A percentile compares a stretch with the other conserved stretches of the same genome.
Evolutionary conservation across 2,797 vertebrate species (phyloP).

Genomic region (Gymnodraco acuticeps): DNA sequence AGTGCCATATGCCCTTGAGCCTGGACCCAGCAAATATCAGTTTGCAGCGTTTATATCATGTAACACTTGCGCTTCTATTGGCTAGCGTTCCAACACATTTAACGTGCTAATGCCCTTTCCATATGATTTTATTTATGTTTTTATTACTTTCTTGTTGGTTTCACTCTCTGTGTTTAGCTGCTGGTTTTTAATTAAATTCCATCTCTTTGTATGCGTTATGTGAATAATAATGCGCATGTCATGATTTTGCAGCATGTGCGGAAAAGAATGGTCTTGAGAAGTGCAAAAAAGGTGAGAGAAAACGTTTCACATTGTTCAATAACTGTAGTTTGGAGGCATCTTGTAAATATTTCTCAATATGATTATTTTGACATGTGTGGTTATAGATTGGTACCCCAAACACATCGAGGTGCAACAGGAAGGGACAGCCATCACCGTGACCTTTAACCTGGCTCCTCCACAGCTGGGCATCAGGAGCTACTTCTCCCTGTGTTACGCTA

Average conservation of each 20-base stretch:
- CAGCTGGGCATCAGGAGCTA: constrained; percentile 79
- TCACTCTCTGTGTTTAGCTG: no score
- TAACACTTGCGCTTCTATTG: no score
- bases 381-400: constrained; percentile 86
- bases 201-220: no score
- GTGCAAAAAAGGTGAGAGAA: constrained; percentile 81
- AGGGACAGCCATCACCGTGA: constrained; percentile 73
- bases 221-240: background rate
- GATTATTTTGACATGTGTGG: background rate
- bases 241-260: constrained; percentile 79
- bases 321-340: background rate
- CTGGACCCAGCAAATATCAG: no score
- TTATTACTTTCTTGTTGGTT: no score
- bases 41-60: no score
- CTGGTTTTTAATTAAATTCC: no score
- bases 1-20: no score
- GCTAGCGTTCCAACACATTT: no score
- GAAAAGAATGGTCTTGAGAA: constrained; percentile 82
- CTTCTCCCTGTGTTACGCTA: constrained; percentile 79
- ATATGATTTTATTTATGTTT: no score
- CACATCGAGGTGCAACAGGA: constrained; percentile 77
- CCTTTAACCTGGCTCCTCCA: constrained; percentile 86
- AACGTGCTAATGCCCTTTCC: no score
- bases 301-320: background rate
- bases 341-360: background rate